Evolutionary conservation across 1,140 invertebrate genomes (phyloP), one percentile per base, ranked within the genome.

Genomic region (Drosophila willistoni): DNA sequence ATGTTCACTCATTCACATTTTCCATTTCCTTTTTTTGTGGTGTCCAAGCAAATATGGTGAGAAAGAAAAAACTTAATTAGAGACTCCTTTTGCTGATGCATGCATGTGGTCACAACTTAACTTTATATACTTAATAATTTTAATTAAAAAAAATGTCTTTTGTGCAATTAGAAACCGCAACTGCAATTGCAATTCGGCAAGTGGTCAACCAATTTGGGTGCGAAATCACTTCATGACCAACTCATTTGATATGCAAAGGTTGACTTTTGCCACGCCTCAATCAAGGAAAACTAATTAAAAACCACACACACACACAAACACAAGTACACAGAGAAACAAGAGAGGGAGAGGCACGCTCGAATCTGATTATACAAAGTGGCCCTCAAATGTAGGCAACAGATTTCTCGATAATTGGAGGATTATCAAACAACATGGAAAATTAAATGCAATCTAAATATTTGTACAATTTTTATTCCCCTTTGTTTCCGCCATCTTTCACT

Each of bases 221-320:
- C 57, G 54, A 73, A 51, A 51, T 51, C 17, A 51, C 19, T 19
- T 22, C 2, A 73, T 69, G 66, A 64, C 66, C 63, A 42, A 67
- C 64, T 78, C 82, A 79, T 86, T 86, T 71, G 64, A 19, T 68
- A 79, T 82, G 74, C 82, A 81, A 68, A 71, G 70, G 25, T 64
- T 65, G 34, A 44, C 55, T 42, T 76, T 79, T 79, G 77, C 60
- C 64, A 57, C 14, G 19, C 36, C 39, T 41, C 36, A 63, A 65
- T 73, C 60, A 84, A 66, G 62, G 72, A 75, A 79, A 85, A 86
- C 81, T 86, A 85, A 85, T 86, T 85, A 86, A 86, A 83, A 77
- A 60, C 69, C 64, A 33, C 59, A 64, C 73, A 54, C 62, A 60
- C 64, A 61, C 51, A 39, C 51, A 73, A 22, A 56, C 70, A 65